Conservation (phyloP, 2,888 invertebrate genomes). For the Busseola fusca region DNA sequence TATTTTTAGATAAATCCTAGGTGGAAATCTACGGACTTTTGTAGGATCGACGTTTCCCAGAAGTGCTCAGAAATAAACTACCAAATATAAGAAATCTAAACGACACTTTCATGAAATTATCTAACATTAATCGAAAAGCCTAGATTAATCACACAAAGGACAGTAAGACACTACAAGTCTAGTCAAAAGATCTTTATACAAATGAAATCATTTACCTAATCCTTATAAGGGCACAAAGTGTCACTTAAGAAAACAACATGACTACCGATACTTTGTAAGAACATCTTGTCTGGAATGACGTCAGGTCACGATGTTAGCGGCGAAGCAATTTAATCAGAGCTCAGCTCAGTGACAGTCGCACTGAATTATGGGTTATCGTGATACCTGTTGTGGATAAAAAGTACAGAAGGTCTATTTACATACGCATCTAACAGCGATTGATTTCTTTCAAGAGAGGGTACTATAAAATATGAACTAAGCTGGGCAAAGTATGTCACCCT, state of each 20-base stretch:
- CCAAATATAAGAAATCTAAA: neutral
- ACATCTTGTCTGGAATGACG: constrained; percentile 69
- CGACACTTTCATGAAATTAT: neutral
- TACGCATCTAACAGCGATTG: neutral
- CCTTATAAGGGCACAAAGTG: constrained; percentile 38
- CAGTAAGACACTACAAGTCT: neutral
- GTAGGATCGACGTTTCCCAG: neutral
- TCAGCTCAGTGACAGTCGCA: constrained; percentile 75
- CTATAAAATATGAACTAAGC: neutral
- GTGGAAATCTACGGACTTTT: neutral
- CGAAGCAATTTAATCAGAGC: constrained; percentile 77
- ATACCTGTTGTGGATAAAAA: neutral
- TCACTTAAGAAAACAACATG: constrained; percentile 32
- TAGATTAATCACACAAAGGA: constrained; percentile 5
- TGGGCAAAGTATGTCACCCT: neutral
- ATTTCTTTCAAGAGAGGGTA: neutral
- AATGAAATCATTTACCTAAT: constrained; percentile 30
- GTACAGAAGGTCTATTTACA: constrained; percentile 16
- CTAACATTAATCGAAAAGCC: neutral
- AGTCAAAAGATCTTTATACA: constrained; percentile 3
- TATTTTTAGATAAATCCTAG: neutral
- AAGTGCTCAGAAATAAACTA: neutral
- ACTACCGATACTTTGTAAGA: constrained; percentile 9
- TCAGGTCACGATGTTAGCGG: constrained; percentile 78
- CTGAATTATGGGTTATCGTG: constrained; percentile 67